phyloP scores from a whole-genome alignment of 2,113 vertebrate genomes.

The Lophius piscatorius region DNA sequence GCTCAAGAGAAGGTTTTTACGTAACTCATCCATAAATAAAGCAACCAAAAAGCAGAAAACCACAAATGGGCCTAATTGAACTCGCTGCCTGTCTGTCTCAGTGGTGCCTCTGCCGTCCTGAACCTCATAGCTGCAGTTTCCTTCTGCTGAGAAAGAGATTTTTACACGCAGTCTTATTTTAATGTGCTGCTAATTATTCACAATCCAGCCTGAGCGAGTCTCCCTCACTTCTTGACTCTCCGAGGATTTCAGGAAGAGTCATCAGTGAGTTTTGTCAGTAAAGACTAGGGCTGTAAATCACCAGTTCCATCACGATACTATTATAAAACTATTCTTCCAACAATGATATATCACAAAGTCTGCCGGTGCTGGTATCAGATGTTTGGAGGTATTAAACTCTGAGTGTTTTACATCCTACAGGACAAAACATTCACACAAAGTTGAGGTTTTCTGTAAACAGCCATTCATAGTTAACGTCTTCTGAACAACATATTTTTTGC shows the following conservation, averaged over 20 bases:
- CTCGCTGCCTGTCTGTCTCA: too few relatives aligned
- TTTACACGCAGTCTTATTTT: slow-evolving; percentile 23
- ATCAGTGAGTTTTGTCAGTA: neutral
- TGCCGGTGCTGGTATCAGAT: too few relatives aligned
- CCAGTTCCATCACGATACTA: too few relatives aligned
- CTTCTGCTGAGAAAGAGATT: slow-evolving; percentile 25
- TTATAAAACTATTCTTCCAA: too few relatives aligned
- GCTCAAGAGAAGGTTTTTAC: slow-evolving; percentile 41
- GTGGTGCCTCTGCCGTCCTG: slow-evolving; percentile 10
- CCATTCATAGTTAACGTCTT: too few relatives aligned
- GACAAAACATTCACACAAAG: too few relatives aligned
- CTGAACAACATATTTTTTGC: too few relatives aligned
- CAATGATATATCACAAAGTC: too few relatives aligned
- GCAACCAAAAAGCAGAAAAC: slow-evolving; percentile 11
- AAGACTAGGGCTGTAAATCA: too few relatives aligned
- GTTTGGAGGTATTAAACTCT: too few relatives aligned
- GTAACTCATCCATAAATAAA: slow-evolving; percentile 50
- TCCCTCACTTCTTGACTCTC: neutral
- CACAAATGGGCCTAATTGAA: slow-evolving; percentile 48
- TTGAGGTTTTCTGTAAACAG: too few relatives aligned
- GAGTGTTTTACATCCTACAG: too few relatives aligned
- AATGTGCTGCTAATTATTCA: slow-evolving; percentile 32
- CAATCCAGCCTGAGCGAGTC: slow-evolving; percentile 13
- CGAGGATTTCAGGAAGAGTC: slow-evolving; percentile 3
- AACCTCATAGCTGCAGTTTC: neutral